A percentile compares a stretch with the other conserved stretches of the same genome.
phyloP scores from a whole-genome alignment of 2,113 vertebrate genomes.

The Uria aalge region DNA sequence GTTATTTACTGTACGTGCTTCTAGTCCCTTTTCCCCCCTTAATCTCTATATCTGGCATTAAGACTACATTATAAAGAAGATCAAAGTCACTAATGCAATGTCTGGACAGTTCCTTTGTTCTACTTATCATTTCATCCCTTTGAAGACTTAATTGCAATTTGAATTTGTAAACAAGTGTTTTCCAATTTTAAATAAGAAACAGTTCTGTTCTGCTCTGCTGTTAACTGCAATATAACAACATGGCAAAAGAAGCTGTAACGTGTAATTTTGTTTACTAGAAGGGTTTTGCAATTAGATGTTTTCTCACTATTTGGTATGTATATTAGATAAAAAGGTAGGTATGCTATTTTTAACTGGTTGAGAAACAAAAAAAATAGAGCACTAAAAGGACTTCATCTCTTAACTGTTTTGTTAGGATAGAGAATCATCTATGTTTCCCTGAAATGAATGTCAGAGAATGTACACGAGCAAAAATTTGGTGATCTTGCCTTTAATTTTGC shows the following conservation, averaged over 20 bases:
- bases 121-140: constrained; percentile 16
- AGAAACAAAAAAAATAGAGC: not conserved
- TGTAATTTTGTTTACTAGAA: not conserved
- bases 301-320: not conserved
- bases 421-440: not conserved
- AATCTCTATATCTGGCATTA: constrained; percentile 18
- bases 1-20: not conserved
- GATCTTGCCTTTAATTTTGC: not conserved
- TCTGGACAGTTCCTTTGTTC: constrained; percentile 50
- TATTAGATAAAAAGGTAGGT: not conserved
- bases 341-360: not conserved
- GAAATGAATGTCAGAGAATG: not conserved
- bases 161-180: not conserved
- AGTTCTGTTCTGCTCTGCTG: not conserved
- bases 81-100: constrained; percentile 46
- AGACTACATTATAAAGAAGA: constrained; percentile 22
- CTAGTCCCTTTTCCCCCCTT: not conserved
- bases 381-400: not conserved
- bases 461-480: not conserved
- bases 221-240: not conserved
- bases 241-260: not conserved
- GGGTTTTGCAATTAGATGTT: not conserved
- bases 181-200: not conserved
- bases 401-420: not conserved
- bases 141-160: constrained; percentile 34